These are phyloP conservation scores for Leptobrachium ailaonicum DNA, from an alignment of 2,113 vertebrate species.

Conservation along the genomic window DNA sequence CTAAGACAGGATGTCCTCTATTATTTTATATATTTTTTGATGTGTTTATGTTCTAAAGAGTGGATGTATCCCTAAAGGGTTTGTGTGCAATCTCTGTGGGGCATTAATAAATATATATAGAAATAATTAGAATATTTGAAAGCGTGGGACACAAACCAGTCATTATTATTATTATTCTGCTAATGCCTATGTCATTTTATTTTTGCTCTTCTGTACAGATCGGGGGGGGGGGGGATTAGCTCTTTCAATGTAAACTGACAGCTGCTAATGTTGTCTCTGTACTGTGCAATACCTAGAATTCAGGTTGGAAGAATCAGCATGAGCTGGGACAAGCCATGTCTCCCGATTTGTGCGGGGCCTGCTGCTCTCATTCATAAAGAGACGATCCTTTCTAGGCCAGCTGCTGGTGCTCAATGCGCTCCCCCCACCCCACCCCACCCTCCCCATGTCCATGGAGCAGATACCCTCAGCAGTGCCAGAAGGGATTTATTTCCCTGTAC, in stretches of 20 bases:
- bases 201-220: slow-evolving; percentile 10
- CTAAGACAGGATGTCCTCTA: too few relatives aligned
- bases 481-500: background rate
- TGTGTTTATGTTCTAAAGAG: background rate
- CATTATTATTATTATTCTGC: background rate
- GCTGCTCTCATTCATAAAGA: slow-evolving; percentile 45
- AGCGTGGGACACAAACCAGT: slow-evolving; percentile 17
- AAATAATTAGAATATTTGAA: slow-evolving; percentile 24
- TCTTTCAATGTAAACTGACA: slow-evolving; percentile 28
- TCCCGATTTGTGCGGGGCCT: slow-evolving; percentile 19
- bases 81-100: slow-evolving; percentile 30
- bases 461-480: slow-evolving; percentile 29
- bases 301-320: slow-evolving; percentile 11
- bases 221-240: slow-evolving; percentile 6
- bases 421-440: background rate
- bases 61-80: slow-evolving; percentile 31
- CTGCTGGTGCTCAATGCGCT: slow-evolving; percentile 38
- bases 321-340: background rate
- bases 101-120: slow-evolving; percentile 30
- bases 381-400: slow-evolving; percentile 26
- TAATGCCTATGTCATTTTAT: slow-evolving; percentile 20
- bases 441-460: background rate
- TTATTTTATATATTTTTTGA: background rate
- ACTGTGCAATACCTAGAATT: slow-evolving; percentile 16
- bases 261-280: slow-evolving; percentile 23